Conservation (phyloP, 1,140 invertebrate genomes). For the Cherax quadricarinatus region DNA sequence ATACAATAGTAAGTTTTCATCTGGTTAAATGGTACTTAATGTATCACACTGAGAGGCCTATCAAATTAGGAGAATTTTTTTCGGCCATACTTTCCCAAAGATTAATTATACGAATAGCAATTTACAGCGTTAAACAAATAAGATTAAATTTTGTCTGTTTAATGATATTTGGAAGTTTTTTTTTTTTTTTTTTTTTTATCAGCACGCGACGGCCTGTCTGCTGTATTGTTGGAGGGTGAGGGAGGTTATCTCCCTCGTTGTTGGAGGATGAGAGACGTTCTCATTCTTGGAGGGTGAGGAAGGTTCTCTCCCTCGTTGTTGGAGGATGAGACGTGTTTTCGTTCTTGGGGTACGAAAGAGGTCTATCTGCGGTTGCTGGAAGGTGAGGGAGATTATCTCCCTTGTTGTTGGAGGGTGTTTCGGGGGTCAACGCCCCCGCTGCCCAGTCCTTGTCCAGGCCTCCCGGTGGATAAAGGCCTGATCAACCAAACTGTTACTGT, state of each 20-base stretch:
- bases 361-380: background rate
- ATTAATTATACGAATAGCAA: conserved; percentile 2
- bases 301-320: background rate
- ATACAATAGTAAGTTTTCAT: background rate
- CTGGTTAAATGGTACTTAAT: conserved; percentile 36
- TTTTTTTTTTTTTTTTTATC: background rate
- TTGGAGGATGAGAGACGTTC: background rate
- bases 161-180: conserved; percentile 24
- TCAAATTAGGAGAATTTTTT: conserved; percentile 17
- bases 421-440: too few relatives aligned
- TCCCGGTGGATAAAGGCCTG: too few relatives aligned
- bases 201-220: background rate
- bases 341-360: background rate
- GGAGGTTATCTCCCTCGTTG: background rate
- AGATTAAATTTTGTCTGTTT: conserved; percentile 27
- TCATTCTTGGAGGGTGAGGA: background rate
- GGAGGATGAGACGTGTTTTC: background rate
- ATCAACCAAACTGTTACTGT: too few relatives aligned
- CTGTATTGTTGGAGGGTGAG: background rate
- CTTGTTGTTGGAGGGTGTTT: too few relatives aligned
- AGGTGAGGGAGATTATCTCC: too few relatives aligned
- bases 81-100: background rate
- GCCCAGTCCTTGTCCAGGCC: too few relatives aligned
- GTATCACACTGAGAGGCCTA: conserved; percentile 22
- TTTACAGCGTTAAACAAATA: background rate